These are phyloP conservation scores for Brienomyrus brachyistius DNA, from an alignment of 2,113 vertebrate genomes.

Conservation along the genomic window DNA sequence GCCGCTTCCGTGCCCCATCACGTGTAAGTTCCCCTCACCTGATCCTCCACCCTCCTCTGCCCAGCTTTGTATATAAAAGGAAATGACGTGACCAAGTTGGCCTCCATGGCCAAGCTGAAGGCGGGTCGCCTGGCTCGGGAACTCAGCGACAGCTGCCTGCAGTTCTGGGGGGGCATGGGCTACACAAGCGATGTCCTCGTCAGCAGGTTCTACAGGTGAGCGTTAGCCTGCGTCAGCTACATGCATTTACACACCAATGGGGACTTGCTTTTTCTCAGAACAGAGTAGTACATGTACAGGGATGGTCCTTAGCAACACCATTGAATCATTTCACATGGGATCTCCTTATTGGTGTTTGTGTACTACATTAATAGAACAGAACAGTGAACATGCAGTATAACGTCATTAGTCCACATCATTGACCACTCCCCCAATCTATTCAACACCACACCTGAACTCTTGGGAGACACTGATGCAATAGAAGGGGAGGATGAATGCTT, in stretches of 20 bases:
- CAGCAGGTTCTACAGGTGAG: conserved; percentile 79
- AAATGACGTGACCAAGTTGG: conserved; percentile 74
- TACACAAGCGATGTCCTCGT: conserved; percentile 76
- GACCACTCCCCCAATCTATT: not conserved
- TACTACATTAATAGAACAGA: not conserved
- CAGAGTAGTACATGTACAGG: not conserved
- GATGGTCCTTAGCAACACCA: not conserved
- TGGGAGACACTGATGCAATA: not conserved
- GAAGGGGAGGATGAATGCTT: not conserved
- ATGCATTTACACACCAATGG: not conserved
- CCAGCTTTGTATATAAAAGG: conserved; percentile 70
- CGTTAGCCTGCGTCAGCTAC: not conserved
- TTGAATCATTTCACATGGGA: not conserved
- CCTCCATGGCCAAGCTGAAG: conserved; percentile 82
- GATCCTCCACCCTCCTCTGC: not conserved
- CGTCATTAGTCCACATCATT: not conserved
- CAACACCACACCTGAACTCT: not conserved
- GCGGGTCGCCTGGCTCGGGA: conserved; percentile 67
- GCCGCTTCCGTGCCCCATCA: not conserved
- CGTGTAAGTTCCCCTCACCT: not conserved
- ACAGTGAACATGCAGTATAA: not conserved
- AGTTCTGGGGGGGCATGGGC: conserved; percentile 87
- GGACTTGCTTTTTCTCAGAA: not conserved
- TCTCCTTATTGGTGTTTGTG: not conserved
- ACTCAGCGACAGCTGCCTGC: conserved; percentile 72